Evolutionary conservation across 2,113 vertebrate genomes (phyloP).

Genomic region (Melanocharis versteri): DNA sequence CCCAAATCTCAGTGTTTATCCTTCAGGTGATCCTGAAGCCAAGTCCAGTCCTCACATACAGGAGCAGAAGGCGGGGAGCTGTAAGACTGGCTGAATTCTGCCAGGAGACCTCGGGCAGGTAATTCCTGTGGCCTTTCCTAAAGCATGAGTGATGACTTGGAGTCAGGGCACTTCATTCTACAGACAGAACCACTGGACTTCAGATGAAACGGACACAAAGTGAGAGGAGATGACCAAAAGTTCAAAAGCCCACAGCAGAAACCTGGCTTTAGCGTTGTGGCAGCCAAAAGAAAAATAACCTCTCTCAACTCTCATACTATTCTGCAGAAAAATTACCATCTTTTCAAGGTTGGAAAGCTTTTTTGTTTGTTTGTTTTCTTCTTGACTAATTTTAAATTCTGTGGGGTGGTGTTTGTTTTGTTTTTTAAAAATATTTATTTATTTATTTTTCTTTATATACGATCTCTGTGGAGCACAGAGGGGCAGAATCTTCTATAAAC

Average conservation of each 20-base stretch:
- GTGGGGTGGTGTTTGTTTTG: accelerated
- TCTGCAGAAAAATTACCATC: background rate
- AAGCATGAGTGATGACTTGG: background rate
- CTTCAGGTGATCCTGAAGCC: background rate
- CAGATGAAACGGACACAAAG: background rate
- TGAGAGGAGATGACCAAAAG: background rate
- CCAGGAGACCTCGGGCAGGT: accelerated
- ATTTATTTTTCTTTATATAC: background rate
- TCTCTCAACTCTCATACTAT: background rate
- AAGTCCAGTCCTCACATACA: background rate
- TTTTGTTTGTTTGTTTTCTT: no score
- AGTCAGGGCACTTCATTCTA: background rate
- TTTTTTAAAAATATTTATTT: background rate
- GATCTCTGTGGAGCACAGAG: background rate
- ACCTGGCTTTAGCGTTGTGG: background rate
- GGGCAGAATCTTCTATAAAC: background rate
- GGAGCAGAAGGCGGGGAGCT: background rate
- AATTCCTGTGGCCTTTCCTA: background rate
- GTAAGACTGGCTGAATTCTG: background rate
- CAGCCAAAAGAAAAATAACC: background rate
- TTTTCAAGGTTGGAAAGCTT: background rate
- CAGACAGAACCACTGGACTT: background rate
- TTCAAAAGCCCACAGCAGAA: background rate
- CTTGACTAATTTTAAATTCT: background rate
- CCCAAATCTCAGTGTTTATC: background rate